A percentile compares a stretch with the other conserved stretches of the same genome.
Conservation (phyloP, 2,113 vertebrate genomes). For the Pollimyrus isidori region DNA sequence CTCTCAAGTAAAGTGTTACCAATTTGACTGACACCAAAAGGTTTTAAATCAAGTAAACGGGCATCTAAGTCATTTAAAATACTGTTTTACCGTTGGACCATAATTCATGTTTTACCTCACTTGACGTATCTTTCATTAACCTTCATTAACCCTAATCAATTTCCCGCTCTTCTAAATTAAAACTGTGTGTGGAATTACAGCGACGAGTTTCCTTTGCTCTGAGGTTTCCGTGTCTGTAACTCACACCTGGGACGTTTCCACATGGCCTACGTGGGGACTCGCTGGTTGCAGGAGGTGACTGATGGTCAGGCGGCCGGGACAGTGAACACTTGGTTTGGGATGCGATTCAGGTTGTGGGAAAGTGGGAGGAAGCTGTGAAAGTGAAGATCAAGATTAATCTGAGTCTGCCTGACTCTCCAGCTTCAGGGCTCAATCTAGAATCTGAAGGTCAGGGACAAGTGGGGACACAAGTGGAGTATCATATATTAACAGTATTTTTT, state of each 20-base stretch:
- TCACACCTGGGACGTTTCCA: neutral
- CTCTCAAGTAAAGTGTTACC: neutral
- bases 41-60: neutral
- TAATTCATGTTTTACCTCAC: neutral
- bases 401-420: slow-evolving; percentile 58
- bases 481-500: slow-evolving; percentile 60
- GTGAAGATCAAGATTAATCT: slow-evolving; percentile 56
- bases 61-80: neutral
- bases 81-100: neutral
- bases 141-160: slow-evolving; percentile 5
- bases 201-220: neutral
- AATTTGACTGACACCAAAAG: neutral
- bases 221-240: neutral
- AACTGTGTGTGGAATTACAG: neutral
- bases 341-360: slow-evolving; percentile 20
- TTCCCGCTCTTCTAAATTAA: neutral
- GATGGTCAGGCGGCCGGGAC: neutral
- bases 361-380: slow-evolving; percentile 20
- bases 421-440: slow-evolving; percentile 57
- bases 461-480: slow-evolving; percentile 49
- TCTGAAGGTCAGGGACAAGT: slow-evolving; percentile 46
- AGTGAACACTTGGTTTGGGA: slow-evolving; percentile 13
- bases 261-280: neutral
- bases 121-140: neutral
- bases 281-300: neutral